phyloP scores from a whole-genome alignment of 2,113 vertebrate species.

The Actenoides hombroni region DNA sequence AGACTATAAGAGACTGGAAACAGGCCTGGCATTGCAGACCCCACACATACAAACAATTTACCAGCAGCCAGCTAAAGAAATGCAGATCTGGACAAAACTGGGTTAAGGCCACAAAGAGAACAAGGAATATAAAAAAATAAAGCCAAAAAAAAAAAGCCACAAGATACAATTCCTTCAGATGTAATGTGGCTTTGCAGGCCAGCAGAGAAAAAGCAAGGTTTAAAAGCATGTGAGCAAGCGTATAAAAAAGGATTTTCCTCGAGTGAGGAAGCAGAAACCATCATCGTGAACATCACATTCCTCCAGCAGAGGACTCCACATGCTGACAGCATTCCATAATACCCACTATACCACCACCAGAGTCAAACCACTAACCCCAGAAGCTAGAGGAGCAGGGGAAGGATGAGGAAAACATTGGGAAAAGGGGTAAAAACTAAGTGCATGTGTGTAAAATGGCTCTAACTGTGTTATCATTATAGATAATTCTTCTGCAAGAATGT shows the following conservation, averaged over 20 bases:
- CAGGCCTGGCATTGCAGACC: neutral
- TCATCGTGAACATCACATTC: neutral
- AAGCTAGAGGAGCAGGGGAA: neutral
- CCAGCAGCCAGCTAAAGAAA: neutral
- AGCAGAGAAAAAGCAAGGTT: neutral
- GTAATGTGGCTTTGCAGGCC: neutral
- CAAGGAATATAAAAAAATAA: neutral
- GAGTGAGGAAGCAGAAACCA: neutral
- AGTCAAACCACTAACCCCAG: neutral
- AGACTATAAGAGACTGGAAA: neutral
- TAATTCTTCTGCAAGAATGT: neutral
- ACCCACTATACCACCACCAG: neutral
- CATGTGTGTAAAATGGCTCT: neutral
- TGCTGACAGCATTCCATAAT: neutral
- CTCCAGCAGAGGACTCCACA: neutral
- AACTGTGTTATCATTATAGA: neutral
- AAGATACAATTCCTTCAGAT: neutral
- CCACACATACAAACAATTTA: neutral
- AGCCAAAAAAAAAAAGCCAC: neutral
- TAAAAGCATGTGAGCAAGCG: neutral
- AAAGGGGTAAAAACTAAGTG: neutral
- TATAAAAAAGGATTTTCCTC: neutral
- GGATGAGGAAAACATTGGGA: neutral
- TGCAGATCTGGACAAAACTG: neutral
- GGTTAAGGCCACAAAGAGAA: neutral